Evolutionary conservation across 2,888 invertebrate species (phyloP), one percentile per base, ranked within the genome.

Genomic region (Disparrhopalites patrizii): DNA sequence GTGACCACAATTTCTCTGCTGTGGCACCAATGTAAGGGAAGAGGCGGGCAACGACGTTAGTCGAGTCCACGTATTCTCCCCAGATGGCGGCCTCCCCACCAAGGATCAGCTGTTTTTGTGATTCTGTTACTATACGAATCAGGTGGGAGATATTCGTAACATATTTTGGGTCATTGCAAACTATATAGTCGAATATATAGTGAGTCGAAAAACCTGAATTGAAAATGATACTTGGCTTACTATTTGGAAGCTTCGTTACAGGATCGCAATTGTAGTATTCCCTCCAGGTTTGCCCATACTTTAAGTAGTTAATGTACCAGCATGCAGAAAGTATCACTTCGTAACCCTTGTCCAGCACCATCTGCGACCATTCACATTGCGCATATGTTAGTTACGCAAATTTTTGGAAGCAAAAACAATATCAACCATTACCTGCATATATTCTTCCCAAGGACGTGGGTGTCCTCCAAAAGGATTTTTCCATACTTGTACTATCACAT

Each of bases 31-130:
- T 90, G 70, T 93, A 82, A 0, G 95, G 95, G 89, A 93, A 95
- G 7, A 91, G 84, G 61, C 82, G 77, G 2, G 82, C 78, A 65
- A 83, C 79, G 20, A 85, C 76, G 76, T 86, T 85, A 25, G 83
- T 83, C 28, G 80, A 81, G 77, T 94, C 90, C 0, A 91, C 90
- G 47, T 47, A 62, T 56, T 56, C 56, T 2, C 33, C 64, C 65
- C 94, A 95, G 87, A 96, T 88, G 75, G 93, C 92, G 0, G 92
- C 91, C 78, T 94, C 94, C 0, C 95, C 95, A 0, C 96, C 95
- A 13, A 92, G 79, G 27, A 96, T 86, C 60, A 87, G 80, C 1
- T 83, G 76, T 75, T 87, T 85, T 33, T 73, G 71, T 4, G 75
- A 77, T 0, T 77, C 77, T 1, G 77, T 76, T 1, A 70, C 71